Evolutionary conservation across 2,888 invertebrate species (phyloP), one percentile per base, ranked within the genome.

Genomic region (Mythimna ferrago): DNA sequence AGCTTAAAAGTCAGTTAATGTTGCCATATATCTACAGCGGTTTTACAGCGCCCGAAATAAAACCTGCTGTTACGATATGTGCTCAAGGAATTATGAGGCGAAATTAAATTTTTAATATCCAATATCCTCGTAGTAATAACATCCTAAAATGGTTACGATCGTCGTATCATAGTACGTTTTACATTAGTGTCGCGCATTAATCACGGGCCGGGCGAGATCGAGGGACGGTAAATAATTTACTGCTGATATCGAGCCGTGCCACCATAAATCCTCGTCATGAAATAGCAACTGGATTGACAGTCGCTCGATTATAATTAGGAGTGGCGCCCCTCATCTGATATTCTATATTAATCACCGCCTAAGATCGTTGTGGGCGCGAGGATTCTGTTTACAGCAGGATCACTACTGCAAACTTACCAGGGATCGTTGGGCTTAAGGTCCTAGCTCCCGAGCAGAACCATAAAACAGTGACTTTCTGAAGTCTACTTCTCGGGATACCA

Each of bases 241-340:
- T 88, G 89, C 86, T 87, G 90, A 89, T 88, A 87, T 86, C 85
- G 88, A 80, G 83, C 83, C 85, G 84, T 80, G 72, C 77, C 80
- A 83, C 88, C 89, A 92, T 93, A 92, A 93, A 93, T 93, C 89
- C 89, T 89, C 89, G 91, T 92, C 92, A 90, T 87, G 86, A 86
- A 89, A 90, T 88, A 88, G 86, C 86, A 85, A 81, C 88, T 74
- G 84, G 89, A 89, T 90, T 90, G 93, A 92, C 92, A 92, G 90
- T 89, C 88, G 87, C 88, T 91, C 87, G 90, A 89, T 90, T 91
- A 89, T 89, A 88, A 90, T 89, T 88, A 87, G 85, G 77, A 80
- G 75, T 80, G 76, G 79, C 41, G 71, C 64, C 78, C 75, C 69
- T 83, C 73, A 76, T 74, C 66, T 62, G 73, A 75, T 83, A 83